These are phyloP conservation scores for Ascaphus truei DNA, from an alignment of 2,113 vertebrate genomes.

Conservation along the genomic window DNA sequence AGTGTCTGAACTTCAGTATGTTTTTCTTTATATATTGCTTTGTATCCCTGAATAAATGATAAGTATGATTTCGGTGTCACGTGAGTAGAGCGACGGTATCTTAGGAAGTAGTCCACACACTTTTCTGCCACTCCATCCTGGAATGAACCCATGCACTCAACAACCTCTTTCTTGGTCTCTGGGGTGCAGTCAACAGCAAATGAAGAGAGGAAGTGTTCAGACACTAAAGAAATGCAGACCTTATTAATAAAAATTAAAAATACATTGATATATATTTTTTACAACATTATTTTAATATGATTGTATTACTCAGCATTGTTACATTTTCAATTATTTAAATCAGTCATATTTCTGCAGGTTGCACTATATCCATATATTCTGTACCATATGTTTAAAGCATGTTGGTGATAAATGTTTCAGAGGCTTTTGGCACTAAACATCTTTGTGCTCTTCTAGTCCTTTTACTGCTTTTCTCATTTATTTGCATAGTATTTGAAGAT, in stretches of 20 bases:
- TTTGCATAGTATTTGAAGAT: no score
- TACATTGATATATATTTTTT: no score
- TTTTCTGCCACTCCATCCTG: constrained; percentile 93
- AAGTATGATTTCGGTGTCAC: constrained; percentile 95
- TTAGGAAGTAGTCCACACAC: constrained; percentile 89
- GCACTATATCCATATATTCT: no score
- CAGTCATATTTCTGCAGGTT: no score
- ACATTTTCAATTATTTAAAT: no score
- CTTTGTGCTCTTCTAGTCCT: no score
- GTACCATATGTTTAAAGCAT: no score
- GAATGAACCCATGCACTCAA: constrained; percentile 95
- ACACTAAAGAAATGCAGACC: constrained; percentile 74
- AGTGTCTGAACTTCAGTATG: constrained; percentile 76
- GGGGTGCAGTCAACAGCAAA: constrained; percentile 80
- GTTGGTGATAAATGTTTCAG: no score
- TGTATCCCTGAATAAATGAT: constrained; percentile 91
- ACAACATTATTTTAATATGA: no score
- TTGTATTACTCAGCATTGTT: no score
- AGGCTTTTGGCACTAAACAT: no score
- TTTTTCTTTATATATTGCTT: constrained; percentile 85
- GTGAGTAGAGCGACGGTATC: constrained; percentile 84
- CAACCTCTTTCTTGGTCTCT: constrained; percentile 77
- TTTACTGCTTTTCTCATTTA: no score
- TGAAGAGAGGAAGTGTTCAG: constrained; percentile 84
- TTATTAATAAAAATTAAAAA: neutral